A percentile compares a stretch with the other conserved stretches of the same genome.
These are phyloP conservation scores for Apolygus lucorum DNA, from an alignment of 1,140 invertebrate species.

Conservation along the genomic window DNA sequence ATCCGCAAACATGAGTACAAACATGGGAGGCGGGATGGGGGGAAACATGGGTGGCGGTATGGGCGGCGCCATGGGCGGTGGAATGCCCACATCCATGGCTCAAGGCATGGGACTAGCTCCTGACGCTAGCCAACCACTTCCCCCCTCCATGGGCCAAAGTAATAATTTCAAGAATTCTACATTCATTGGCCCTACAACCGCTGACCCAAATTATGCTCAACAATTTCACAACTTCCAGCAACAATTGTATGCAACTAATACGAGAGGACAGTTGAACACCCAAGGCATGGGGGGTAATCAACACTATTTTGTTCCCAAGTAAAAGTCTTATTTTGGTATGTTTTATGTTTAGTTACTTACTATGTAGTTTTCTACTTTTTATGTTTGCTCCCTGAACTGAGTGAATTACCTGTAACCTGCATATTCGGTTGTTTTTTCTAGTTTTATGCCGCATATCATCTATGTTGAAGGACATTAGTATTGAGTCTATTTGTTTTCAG, in stretches of 20 bases:
- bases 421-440: too few relatives aligned
- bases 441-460: background rate
- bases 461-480: background rate
- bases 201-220: conserved; percentile 85
- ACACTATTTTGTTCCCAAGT: conserved; percentile 48
- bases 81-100: conserved; percentile 28
- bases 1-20: conserved; percentile 35
- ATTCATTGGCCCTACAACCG: conserved; percentile 72
- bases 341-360: background rate
- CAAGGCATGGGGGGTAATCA: conserved; percentile 42
- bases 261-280: conserved; percentile 42
- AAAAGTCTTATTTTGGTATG: conserved; percentile 30
- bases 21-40: conserved; percentile 38
- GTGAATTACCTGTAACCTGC: background rate
- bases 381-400: background rate
- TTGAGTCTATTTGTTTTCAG: background rate
- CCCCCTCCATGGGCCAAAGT: conserved; percentile 65
- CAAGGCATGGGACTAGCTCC: conserved; percentile 41
- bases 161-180: conserved; percentile 68
- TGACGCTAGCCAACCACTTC: conserved; percentile 58
- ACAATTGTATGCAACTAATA: conserved; percentile 80
- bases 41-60: conserved; percentile 41
- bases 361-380: background rate
- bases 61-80: conserved; percentile 34
- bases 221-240: conserved; percentile 94